Conservation (phyloP, 2,797 vertebrate genomes). For the Glyptemys insculpta region DNA sequence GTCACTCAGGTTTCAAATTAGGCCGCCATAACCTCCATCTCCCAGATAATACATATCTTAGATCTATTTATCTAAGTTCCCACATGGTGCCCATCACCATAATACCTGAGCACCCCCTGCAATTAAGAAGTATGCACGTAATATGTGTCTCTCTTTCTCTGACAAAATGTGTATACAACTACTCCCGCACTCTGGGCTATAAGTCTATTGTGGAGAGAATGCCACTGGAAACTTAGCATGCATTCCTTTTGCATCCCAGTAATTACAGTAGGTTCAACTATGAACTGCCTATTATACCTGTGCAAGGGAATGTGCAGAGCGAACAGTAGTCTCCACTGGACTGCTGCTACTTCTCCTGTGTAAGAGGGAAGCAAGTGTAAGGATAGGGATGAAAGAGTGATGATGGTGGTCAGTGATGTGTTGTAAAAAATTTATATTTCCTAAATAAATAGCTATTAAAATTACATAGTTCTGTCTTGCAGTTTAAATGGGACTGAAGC, state of each 20-base stretch:
- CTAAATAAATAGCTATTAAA: not conserved
- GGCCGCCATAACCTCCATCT: too few species aligned
- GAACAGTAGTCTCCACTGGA: not conserved
- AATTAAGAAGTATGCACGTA: too few species aligned
- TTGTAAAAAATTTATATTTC: not conserved
- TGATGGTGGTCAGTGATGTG: not conserved
- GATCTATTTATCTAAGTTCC: too few species aligned
- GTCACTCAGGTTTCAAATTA: too few species aligned
- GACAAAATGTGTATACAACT: too few species aligned
- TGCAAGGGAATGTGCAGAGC: not conserved
- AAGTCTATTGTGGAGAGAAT: not conserved
- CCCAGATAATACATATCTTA: too few species aligned
- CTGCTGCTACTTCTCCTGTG: not conserved
- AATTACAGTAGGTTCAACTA: constrained; percentile 11
- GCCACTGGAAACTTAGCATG: constrained; percentile 2
- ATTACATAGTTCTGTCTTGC: not conserved
- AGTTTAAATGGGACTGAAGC: not conserved
- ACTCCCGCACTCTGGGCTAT: too few species aligned
- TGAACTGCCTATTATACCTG: not conserved
- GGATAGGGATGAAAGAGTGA: not conserved
- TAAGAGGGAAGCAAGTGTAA: not conserved
- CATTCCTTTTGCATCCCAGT: not conserved
- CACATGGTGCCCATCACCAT: too few species aligned
- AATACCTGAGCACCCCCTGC: too few species aligned
- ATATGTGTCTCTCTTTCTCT: too few species aligned